phyloP scores from a whole-genome alignment of 2,113 vertebrate species.

The Gallinago media region DNA sequence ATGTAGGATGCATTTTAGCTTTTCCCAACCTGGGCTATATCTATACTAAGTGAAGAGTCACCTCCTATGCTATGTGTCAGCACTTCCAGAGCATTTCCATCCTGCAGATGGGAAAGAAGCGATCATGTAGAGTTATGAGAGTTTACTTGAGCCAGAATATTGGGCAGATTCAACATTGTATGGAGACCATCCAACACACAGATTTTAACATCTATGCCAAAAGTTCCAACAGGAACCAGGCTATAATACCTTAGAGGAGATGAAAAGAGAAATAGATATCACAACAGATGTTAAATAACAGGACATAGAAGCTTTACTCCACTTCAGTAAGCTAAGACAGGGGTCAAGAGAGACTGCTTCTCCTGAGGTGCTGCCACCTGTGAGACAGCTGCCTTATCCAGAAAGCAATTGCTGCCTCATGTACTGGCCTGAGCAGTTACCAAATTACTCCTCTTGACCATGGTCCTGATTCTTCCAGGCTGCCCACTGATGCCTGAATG shows the following conservation, averaged over 20 bases:
- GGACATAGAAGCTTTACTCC: neutral
- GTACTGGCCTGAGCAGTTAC: neutral
- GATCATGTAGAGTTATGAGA: rapidly evolving
- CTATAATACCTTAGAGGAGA: neutral
- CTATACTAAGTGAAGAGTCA: neutral
- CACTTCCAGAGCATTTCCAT: neutral
- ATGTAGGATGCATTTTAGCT: neutral
- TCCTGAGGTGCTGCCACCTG: neutral
- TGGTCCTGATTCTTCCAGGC: neutral
- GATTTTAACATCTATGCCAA: too few relatives aligned
- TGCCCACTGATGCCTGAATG: rapidly evolving
- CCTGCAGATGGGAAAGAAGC: neutral
- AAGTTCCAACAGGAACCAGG: neutral
- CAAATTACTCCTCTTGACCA: neutral
- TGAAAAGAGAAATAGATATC: neutral
- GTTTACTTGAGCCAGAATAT: neutral
- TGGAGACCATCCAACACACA: neutral
- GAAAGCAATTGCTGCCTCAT: neutral
- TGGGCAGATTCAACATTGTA: neutral
- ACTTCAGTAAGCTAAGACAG: neutral
- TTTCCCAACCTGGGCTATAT: neutral
- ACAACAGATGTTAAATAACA: neutral
- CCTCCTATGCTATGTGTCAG: neutral
- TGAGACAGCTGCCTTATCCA: neutral
- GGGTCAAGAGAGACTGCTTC: neutral